These are phyloP conservation scores for Nezara viridula DNA, from an alignment of 2,888 invertebrate genomes.

Conservation along the genomic window DNA sequence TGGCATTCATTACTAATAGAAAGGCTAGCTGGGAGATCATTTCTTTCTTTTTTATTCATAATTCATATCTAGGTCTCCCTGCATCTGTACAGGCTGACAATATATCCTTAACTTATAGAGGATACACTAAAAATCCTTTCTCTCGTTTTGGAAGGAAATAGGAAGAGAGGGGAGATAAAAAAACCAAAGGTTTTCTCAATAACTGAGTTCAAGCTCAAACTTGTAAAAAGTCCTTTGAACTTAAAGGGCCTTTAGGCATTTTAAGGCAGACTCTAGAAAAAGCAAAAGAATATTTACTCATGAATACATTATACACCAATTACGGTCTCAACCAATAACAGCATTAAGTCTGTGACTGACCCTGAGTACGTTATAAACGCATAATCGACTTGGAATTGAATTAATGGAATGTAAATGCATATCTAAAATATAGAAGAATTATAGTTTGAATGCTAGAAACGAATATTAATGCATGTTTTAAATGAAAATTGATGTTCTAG, in stretches of 20 bases:
- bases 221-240: too few relatives aligned
- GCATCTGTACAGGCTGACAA: background rate
- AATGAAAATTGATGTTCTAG: background rate
- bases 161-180: background rate
- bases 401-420: background rate
- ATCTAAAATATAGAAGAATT: background rate
- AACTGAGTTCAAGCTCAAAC: too few relatives aligned
- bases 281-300: background rate
- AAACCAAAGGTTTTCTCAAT: too few relatives aligned
- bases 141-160: background rate
- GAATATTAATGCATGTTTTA: background rate
- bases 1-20: conserved; percentile 38
- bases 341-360: background rate
- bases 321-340: background rate
- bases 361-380: background rate
- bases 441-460: background rate
- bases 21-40: background rate
- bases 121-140: background rate
- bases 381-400: background rate
- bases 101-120: background rate
- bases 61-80: background rate
- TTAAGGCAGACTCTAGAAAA: background rate
- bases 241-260: background rate
- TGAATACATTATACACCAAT: background rate
- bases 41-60: conserved; percentile 1